Conservation (phyloP, 1,140 invertebrate genomes). For the Heliconius congener region DNA sequence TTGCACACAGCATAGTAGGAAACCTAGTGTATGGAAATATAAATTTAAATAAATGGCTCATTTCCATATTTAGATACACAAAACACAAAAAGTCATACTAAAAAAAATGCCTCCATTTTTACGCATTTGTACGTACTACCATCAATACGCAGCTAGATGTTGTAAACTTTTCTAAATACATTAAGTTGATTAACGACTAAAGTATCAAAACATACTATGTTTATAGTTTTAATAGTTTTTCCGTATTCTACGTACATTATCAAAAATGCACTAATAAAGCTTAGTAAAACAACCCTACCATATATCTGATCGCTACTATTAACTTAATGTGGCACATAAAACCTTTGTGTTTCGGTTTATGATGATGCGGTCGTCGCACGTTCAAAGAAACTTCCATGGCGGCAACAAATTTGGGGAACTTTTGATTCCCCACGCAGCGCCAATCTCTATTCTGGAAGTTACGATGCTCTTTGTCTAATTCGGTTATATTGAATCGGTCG, state of each 20-base stretch:
- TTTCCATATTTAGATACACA: background rate
- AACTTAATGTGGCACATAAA: slow-evolving; percentile 68
- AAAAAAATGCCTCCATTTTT: background rate
- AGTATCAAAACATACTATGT: background rate
- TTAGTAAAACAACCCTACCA: slow-evolving; percentile 50
- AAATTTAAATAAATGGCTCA: too few species aligned
- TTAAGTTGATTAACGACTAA: background rate
- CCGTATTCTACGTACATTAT: slow-evolving; percentile 10
- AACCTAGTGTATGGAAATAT: too few species aligned
- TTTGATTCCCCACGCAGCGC: slow-evolving; percentile 48
- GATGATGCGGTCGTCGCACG: slow-evolving; percentile 43
- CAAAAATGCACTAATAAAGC: slow-evolving; percentile 37
- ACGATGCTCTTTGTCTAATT: slow-evolving; percentile 39
- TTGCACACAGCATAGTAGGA: too few species aligned
- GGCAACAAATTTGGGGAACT: slow-evolving; percentile 55
- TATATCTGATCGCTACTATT: slow-evolving; percentile 65
- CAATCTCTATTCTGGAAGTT: slow-evolving; percentile 37
- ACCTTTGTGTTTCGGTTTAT: slow-evolving; percentile 69
- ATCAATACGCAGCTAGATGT: background rate
- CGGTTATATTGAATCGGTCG: slow-evolving; percentile 4
- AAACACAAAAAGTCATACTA: background rate
- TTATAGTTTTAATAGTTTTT: slow-evolving; percentile 9
- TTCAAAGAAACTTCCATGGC: slow-evolving; percentile 51
- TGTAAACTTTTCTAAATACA: background rate
- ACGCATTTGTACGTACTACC: background rate